Conservation (phyloP, 2,113 vertebrate species). For the Petrocephalus microphthalmus region DNA sequence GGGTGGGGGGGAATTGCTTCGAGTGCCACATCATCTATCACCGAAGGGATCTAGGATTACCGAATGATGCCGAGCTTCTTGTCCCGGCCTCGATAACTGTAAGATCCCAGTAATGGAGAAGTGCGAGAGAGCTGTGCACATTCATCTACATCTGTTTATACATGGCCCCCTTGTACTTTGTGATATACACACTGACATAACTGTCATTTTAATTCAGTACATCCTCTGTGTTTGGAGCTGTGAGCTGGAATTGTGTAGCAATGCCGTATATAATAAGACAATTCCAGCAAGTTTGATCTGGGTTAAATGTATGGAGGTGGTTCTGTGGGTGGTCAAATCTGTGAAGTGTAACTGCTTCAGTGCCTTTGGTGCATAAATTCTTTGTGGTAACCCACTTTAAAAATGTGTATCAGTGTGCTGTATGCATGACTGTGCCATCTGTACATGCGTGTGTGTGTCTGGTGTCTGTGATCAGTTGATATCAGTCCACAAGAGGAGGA, state of each 20-base stretch:
- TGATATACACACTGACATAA: background rate
- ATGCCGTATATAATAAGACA: background rate
- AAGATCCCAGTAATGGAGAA: background rate
- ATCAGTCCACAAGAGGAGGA: constrained; percentile 76
- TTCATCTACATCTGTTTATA: background rate
- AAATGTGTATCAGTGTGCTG: background rate
- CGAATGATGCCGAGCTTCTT: background rate
- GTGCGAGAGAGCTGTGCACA: background rate
- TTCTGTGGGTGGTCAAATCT: background rate
- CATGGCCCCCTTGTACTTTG: background rate
- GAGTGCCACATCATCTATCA: background rate
- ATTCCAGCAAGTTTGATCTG: background rate
- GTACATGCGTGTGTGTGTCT: background rate
- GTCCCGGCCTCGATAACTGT: background rate
- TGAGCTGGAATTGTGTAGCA: background rate
- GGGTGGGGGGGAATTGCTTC: background rate
- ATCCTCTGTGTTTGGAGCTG: background rate
- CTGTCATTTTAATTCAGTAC: background rate
- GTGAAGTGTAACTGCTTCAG: background rate
- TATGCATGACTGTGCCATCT: background rate
- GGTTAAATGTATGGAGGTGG: background rate
- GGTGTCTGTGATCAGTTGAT: constrained; percentile 64
- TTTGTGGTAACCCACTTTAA: background rate
- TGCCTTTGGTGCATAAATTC: background rate
- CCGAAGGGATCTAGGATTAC: background rate